Evolutionary conservation across 2,888 invertebrate species (phyloP), one percentile per base, ranked within the genome.

Genomic region (Phyllotreta striolata): DNA sequence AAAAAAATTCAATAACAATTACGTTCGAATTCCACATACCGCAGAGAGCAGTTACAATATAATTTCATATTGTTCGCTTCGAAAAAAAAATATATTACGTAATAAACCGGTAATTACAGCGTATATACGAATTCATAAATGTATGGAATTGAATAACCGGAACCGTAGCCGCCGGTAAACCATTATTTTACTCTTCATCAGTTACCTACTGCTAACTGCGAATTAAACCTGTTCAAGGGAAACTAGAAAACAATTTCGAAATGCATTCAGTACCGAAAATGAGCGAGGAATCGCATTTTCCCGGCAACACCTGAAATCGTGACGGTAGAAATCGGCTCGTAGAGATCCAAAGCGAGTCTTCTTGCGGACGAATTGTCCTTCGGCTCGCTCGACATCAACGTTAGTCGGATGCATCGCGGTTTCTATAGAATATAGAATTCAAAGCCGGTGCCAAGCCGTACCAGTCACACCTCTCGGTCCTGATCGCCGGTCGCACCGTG

Each of bases 401-500:
- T 13, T 49, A 10, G 24, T 10, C 39, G 24, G 49, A 49, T 58
- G 41, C 49, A 49, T 58, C 24, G 9, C 34, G 7, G 24, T 24
- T 24, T 12, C 24, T 47, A 9, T 47, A 7, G 10, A 24, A 47
- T 47, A 9, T 47, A 7, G 10, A 24, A 47, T 47, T 8, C 55
- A 10, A 67, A 70, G 68, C 67, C 70, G 74, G 76, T 77, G 73
- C 76, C 76, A 77, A 72, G 76, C 75, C 69, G 77, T 77, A 75
- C 77, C 77, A 77, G 75, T 71, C 67, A 66, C 66, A 66, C 64
- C 51, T n/a, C 49, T 24, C 46, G 35, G 24, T 9, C 46, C 46
- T 40, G 49, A 34, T 55, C 62, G 64, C 72, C 72, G 71, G 72
- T 70, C 73, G 73, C 68, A 24, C 24, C 24, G 24, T 73, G 73